Percentiles rank a stretch among this genome's conserved stretches.
Conservation (phyloP, 2,888 invertebrate genomes). For the Harpalus rubripes region DNA sequence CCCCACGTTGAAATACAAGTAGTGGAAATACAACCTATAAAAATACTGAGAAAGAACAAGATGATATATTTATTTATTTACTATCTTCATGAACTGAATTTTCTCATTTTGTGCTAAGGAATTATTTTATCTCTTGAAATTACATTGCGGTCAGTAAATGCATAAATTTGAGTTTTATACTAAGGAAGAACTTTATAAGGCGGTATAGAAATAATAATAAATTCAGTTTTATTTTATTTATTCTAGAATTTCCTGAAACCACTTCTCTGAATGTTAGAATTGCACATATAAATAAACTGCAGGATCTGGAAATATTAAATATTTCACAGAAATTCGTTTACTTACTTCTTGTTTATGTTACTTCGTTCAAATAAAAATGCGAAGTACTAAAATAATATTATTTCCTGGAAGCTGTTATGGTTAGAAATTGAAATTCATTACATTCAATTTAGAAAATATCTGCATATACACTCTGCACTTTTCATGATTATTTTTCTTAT, state of each 20-base stretch:
- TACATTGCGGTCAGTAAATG: not conserved
- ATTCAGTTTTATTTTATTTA: slow-evolving; percentile 43
- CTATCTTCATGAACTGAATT: not conserved
- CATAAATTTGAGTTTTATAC: slow-evolving; percentile 1
- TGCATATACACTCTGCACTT: not conserved
- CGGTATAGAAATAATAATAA: slow-evolving; percentile 17
- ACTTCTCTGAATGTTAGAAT: not conserved
- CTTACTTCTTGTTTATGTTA: not conserved
- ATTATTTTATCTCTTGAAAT: not conserved
- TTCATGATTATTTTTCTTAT: not conserved
- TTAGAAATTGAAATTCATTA: not conserved
- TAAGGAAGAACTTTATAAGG: slow-evolving; percentile 13
- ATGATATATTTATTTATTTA: not conserved
- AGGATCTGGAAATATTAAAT: slow-evolving; percentile 3
- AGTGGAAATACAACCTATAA: no score
- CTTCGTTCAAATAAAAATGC: not conserved
- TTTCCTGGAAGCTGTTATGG: not conserved
- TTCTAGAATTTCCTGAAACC: slow-evolving; percentile 8
- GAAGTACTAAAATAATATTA: not conserved
- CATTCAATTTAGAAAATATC: not conserved
- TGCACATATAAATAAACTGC: not conserved
- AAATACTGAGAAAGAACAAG: no score
- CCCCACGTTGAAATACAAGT: no score
- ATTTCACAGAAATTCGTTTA: slow-evolving; percentile 6
- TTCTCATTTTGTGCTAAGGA: not conserved